Evolutionary conservation across 2,113 vertebrate genomes (phyloP), one percentile per base, ranked within the genome.

Genomic region (Cardinalis cardinalis): DNA sequence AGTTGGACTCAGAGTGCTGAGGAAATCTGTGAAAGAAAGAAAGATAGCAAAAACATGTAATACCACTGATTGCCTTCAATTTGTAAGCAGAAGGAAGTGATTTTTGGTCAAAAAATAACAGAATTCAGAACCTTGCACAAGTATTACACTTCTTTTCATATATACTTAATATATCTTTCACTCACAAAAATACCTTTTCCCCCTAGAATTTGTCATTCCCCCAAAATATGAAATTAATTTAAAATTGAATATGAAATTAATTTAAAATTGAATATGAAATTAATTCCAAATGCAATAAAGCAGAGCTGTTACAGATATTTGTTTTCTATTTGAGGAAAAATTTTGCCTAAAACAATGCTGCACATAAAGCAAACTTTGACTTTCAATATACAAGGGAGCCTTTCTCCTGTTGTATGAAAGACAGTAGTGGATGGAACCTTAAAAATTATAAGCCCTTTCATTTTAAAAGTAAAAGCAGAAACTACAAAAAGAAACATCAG

Each of bases 41-140:
- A 34, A 69, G 29, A 3, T 4, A 53, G 26, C 26, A 65, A 43
- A 90, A 93, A 55, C 18, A 5, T 0, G 0, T 41, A 59, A 82
- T 40, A 20, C 21, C 36, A 59, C 58, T 58, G 46, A 25, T 40
- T 13, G 21, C 3, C 8, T 69, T 82, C 71, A 40, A 85, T 85
- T 83, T 76, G 24, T 60, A 91, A 75, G 38, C 41, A 61, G 43
- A 20, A 79, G 40, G 44, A 88, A 73, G 38, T 46, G 65, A 36
- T 75, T 91, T 61, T n/a, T 69, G 51, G 21, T 34, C 55, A 82
- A 44, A 61, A 94, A 78, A 81, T 18, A 87, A 65, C 26, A 71
- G 56, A 51, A 82, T 69, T 90, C 19, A 75, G 63, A 90, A 73
- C 34, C 25, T 38, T 32, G 9, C 1, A 2, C 34, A 61, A 90